Evolutionary conservation across 2,797 vertebrate species (phyloP), one percentile per base, ranked within the genome.

Genomic region (Helarctos malayanus): DNA sequence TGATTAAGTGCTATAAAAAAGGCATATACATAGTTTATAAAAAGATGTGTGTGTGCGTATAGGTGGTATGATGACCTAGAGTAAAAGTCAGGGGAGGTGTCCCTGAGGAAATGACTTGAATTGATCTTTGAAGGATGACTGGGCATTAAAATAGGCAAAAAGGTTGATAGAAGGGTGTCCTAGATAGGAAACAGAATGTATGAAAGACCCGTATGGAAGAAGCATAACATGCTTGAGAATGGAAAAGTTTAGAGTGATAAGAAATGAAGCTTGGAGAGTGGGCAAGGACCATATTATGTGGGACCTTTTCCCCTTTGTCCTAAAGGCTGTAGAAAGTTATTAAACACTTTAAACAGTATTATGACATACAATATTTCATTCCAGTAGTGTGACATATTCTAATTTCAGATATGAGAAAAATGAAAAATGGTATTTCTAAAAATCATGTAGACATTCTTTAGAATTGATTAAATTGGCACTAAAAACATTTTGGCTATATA

Each of bases 331-430:
- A 84, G 83, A 84, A 97, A 89, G 63, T 41, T 91, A 59, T 32
- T 81, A n/a, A 89, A 88, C 29, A 75, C 15, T 69, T 97, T 93
- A 91, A 93, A 79, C 8, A 71, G 59, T 12, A 16, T 97, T 91
- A 56, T 47, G 41, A 56, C 45, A 80, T 86, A 35, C 11, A 21
- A 0, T 45, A 86, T 52, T 80, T 86, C 73, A 54, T 52, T 79
- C 11, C 65, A 89, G 14, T 54, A 81, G 32, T 85, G 23, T 83
- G 76, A 38, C 52, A 78, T 5, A 78, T 41, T 85, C 69, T 85
- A 57, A 76, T 89, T 92, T 81, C 65, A 89, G 38, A 91, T 54
- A 29, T 84, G 13, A 73, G 63, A 63, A 93, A 92, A 89, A 86
- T 80, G 5, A 29, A 69, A 84, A 89, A 54, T 47, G 21, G 11